phyloP scores from a whole-genome alignment of 2,113 vertebrate genomes.

The Pardalotus punctatus region DNA sequence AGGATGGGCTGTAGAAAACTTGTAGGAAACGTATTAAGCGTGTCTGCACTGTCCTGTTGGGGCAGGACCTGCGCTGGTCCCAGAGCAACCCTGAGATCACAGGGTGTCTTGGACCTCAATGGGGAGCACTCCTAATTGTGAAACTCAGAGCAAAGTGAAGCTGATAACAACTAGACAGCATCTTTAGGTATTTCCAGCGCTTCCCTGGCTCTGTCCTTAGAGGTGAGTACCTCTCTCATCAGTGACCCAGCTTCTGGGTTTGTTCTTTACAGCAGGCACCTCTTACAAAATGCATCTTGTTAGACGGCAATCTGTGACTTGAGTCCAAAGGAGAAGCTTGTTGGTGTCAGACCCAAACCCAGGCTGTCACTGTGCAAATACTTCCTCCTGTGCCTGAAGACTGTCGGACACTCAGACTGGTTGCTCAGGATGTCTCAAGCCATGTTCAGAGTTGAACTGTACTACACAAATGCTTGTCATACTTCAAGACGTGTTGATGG shows the following conservation, averaged over 20 bases:
- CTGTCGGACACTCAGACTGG: neutral
- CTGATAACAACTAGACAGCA: fast-evolving
- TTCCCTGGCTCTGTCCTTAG: neutral
- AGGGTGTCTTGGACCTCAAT: neutral
- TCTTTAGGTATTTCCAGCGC: neutral
- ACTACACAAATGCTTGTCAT: neutral
- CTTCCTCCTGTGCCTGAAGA: neutral
- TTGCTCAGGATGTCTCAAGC: neutral
- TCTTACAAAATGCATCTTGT: neutral
- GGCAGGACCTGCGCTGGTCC: neutral
- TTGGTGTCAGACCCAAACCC: neutral
- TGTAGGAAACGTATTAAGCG: neutral
- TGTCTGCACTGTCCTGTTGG: neutral
- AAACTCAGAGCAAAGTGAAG: neutral
- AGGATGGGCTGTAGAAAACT: neutral
- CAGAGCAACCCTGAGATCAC: neutral
- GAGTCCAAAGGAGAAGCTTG: neutral
- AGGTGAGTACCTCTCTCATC: neutral
- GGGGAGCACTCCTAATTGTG: neutral
- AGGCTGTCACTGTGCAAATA: neutral
- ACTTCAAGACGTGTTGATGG: neutral
- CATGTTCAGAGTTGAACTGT: neutral
- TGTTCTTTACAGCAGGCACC: neutral
- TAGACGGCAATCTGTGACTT: neutral
- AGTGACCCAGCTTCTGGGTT: neutral